Percentiles rank a stretch among this genome's conserved stretches.
These are phyloP conservation scores for Percina caprodes DNA, from an alignment of 2,113 vertebrate genomes.

Conservation along the genomic window DNA sequence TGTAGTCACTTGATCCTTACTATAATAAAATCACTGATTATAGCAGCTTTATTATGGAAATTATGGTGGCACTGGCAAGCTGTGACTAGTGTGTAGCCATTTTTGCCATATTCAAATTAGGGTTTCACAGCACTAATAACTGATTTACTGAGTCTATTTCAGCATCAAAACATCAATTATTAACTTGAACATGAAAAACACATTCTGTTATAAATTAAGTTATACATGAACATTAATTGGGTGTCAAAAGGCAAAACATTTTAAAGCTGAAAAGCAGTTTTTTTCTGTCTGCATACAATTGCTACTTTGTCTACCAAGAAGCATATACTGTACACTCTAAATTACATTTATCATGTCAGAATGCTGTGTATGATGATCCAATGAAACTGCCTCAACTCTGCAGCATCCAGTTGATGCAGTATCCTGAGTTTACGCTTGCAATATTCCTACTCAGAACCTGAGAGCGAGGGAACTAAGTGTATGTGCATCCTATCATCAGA, in stretches of 20 bases:
- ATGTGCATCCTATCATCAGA: slow-evolving; percentile 37
- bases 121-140: not conserved
- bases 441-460: slow-evolving; percentile 12
- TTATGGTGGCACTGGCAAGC: too few species aligned
- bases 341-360: slow-evolving; percentile 12
- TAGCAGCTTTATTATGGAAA: not conserved
- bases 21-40: not conserved
- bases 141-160: not conserved
- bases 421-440: slow-evolving; percentile 20
- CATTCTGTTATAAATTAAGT: not conserved
- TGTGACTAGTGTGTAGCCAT: not conserved
- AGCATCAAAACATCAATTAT: not conserved
- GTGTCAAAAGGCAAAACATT: not conserved
- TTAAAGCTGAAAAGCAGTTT: not conserved
- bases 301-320: not conserved
- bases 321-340: not conserved
- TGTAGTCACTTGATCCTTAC: not conserved
- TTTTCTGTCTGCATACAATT: not conserved
- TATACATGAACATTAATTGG: not conserved
- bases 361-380: slow-evolving; percentile 25
- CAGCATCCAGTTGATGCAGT: slow-evolving; percentile 44
- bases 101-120: not conserved
- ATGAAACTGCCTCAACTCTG: slow-evolving; percentile 20
- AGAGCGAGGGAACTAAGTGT: slow-evolving; percentile 21
- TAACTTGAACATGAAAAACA: not conserved